These are phyloP conservation scores for Corvus moneduloides DNA, from an alignment of 2,113 vertebrate genomes.

Conservation along the genomic window DNA sequence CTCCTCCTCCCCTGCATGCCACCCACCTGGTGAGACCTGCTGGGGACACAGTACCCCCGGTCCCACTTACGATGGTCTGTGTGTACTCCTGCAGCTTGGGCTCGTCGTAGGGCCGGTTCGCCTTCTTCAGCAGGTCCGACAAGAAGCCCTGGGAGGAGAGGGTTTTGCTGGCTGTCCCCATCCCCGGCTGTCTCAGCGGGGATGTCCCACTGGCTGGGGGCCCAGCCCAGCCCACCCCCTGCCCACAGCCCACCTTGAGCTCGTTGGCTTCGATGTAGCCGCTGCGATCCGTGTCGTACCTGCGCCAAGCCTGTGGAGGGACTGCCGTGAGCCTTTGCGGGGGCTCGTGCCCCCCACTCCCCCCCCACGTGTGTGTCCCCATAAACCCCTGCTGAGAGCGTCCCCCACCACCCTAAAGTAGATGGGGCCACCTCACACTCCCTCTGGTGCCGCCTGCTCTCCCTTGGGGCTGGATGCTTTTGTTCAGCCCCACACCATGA, in stretches of 20 bases:
- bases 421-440: not conserved
- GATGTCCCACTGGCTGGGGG: not conserved
- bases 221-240: not conserved
- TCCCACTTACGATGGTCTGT: constrained; percentile 88
- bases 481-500: not conserved
- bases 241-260: constrained; percentile 83
- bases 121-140: constrained; percentile 93
- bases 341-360: not conserved
- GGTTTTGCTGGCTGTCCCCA: not conserved
- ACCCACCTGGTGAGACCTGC: fast-evolving
- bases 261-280: constrained; percentile 98
- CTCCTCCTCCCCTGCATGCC: not conserved
- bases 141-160: constrained; percentile 84
- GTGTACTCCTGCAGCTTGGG: constrained; percentile 95
- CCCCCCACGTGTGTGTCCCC: not conserved
- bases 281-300: constrained; percentile 93
- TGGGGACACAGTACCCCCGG: no score
- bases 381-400: fast-evolving
- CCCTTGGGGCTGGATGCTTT: not conserved
- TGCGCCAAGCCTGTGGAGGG: constrained; percentile 86
- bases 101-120: constrained; percentile 89
- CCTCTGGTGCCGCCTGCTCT: not conserved
- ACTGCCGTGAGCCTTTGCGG: fast-evolving
- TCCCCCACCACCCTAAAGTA: not conserved
- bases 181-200: fast-evolving